Evolutionary conservation across 1,140 invertebrate species (phyloP).

Genomic region (Lineus longissimus): DNA sequence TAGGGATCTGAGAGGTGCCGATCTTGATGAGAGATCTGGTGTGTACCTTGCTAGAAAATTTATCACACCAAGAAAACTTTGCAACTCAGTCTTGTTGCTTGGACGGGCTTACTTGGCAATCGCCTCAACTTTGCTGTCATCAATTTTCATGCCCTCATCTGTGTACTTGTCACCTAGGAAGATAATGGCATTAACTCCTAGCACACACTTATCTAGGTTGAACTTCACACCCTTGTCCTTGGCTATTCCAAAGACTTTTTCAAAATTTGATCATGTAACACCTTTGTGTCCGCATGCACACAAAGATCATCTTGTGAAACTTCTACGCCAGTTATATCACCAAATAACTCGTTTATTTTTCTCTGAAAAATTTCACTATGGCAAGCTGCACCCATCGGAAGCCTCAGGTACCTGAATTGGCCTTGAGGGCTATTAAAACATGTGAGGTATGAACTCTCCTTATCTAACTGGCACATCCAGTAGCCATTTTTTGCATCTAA

Average conservation of each 20-base stretch:
- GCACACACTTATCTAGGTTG: slow-evolving; percentile 3
- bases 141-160: slow-evolving; percentile 8
- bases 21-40: slow-evolving; percentile 1
- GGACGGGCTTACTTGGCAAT: not conserved
- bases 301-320: not conserved
- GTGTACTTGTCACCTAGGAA: slow-evolving; percentile 7
- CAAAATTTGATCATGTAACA: not conserved
- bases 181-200: not conserved
- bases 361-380: slow-evolving; percentile 2
- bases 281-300: slow-evolving; percentile 6
- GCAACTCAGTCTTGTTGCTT: not conserved
- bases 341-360: slow-evolving; percentile 7
- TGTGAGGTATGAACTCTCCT: not conserved
- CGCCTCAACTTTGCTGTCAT: not conserved
- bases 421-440: slow-evolving; percentile 7
- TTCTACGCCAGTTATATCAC: not conserved
- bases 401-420: not conserved
- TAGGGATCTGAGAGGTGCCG: not conserved
- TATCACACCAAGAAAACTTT: slow-evolving; percentile 4
- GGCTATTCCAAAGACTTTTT: not conserved
- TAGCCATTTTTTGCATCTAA: slow-evolving; percentile 1
- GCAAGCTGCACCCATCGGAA: not conserved
- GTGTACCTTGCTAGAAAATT: not conserved
- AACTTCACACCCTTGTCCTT: not conserved
- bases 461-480: not conserved